Percentiles rank a stretch among this genome's conserved stretches.
Conservation (phyloP, 1,140 invertebrate genomes). For the Calosoma granatense region DNA sequence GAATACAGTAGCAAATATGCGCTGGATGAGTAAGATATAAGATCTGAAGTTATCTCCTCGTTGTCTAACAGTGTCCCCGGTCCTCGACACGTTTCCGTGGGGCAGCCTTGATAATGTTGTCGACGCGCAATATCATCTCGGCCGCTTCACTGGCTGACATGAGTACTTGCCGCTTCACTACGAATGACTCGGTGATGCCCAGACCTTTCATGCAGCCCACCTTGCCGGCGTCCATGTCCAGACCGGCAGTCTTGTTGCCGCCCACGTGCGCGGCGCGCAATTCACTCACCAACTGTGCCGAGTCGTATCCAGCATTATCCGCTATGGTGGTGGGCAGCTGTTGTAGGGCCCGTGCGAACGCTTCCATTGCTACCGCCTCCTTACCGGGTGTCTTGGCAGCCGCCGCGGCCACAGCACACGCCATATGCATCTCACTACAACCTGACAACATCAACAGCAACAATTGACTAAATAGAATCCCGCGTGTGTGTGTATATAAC, state of each 20-base stretch:
- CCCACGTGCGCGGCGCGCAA: slow-evolving; percentile 82
- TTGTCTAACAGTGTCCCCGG: slow-evolving; percentile 75
- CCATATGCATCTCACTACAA: slow-evolving; percentile 96
- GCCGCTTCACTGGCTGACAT: slow-evolving; percentile 93
- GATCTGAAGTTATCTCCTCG: too few relatives aligned
- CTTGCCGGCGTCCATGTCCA: slow-evolving; percentile 86
- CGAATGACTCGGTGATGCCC: slow-evolving; percentile 94
- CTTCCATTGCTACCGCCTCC: slow-evolving; percentile 94
- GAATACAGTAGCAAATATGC: too few relatives aligned
- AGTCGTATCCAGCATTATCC: slow-evolving; percentile 98
- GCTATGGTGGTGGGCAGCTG: slow-evolving; percentile 91
- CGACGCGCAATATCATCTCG: slow-evolving; percentile 97
- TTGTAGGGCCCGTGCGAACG: slow-evolving; percentile 79
- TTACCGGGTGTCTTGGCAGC: slow-evolving; percentile 91
- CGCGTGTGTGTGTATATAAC: too few relatives aligned
- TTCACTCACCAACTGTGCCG: slow-evolving; percentile 84
- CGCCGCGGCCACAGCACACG: slow-evolving; percentile 73
- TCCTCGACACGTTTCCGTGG: slow-evolving; percentile 85
- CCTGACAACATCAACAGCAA: too few relatives aligned
- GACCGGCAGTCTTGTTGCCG: slow-evolving; percentile 65
- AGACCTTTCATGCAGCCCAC: slow-evolving; percentile 79
- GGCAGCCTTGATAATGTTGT: slow-evolving; percentile 92
- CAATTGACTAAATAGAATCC: slow-evolving; percentile 14
- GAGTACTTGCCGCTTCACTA: slow-evolving; percentile 92
- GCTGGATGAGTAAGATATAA: too few relatives aligned